Base-by-base conservation (phyloP, 2,797 vertebrate genomes). In the Gastrophryne carolinensis region DNA sequence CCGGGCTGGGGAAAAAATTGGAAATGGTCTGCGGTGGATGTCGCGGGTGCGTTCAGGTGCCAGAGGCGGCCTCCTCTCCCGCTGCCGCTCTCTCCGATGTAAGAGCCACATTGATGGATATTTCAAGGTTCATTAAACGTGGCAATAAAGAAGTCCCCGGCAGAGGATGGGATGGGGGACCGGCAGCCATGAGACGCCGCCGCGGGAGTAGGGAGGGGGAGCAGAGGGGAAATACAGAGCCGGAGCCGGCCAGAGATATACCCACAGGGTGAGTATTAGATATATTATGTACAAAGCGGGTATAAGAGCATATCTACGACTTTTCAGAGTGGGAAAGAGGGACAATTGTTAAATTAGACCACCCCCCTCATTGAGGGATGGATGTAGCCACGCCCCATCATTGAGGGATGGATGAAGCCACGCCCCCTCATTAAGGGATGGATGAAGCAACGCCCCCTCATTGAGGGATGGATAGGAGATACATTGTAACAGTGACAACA, bases 91-190 rank as follows among this genome's bases (percentile, higher is more conserved):
- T 56, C 34, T 60, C 30, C 39, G 34, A 39, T 47, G 30, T 24
- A 29, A 30, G 12, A 60, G 23, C 24, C 73, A 6, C 32, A 62
- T 60, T 76, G 73, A 69, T 69, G 56, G 66, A 76, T 69, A 69
- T 69, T 69, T 76, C 30, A 54, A 19, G 65, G 32, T 52, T 76
- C 73, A 76, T 76, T 76, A 76, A 62, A 32, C 65, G 37, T 52
- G 24, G 50, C 56, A 44, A 76, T 76, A 60, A 69, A 52, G 57
- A 75, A 56, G 32, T 52, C 9, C 21, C 23, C 23, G 47, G 26
- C 17, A 35, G 54, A 76, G 41, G 26, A 53, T 49, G 52, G 52
- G 12, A 50, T 19, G 34, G 52, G 17, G 17, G 29, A 26, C 34
- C 39, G 10, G 11, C 19, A 32, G n/a, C 10, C 29, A 39, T 9